Evolutionary conservation across 1,140 invertebrate species (phyloP).

Genomic region (Drosophila ogumai): DNA sequence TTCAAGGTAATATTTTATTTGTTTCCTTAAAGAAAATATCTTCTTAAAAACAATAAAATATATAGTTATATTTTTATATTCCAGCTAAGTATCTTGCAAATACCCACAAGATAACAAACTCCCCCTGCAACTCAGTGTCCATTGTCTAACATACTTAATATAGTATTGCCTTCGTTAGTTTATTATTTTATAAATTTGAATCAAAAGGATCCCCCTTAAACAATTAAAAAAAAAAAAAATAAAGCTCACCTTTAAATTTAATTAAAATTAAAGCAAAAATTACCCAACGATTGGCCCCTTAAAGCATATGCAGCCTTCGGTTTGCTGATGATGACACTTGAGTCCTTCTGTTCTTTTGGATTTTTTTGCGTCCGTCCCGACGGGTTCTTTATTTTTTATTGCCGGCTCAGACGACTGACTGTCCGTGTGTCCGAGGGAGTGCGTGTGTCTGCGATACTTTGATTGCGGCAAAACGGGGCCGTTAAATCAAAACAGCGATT

Average conservation of each 20-base stretch:
- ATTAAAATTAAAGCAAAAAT: not conserved
- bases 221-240: too few species aligned
- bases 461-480: conserved; percentile 71
- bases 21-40: not conserved
- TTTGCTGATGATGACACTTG: conserved; percentile 18
- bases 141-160: not conserved
- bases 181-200: not conserved
- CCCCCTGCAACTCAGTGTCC: not conserved
- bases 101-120: not conserved
- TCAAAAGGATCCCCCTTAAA: too few species aligned
- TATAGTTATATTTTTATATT: not conserved
- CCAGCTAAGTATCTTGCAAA: not conserved
- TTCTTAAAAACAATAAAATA: not conserved
- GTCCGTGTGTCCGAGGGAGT: conserved; percentile 9
- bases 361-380: conserved; percentile 4
- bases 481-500: conserved; percentile 76
- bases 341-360: not conserved
- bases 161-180: not conserved
- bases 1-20: not conserved
- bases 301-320: conserved; percentile 17
- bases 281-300: not conserved
- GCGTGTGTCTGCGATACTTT: conserved; percentile 55
- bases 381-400: conserved; percentile 35
- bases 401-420: conserved; percentile 23
- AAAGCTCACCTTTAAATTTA: too few species aligned